phyloP scores from a whole-genome alignment of 2,113 vertebrate species.

The Hiodon alosoides region DNA sequence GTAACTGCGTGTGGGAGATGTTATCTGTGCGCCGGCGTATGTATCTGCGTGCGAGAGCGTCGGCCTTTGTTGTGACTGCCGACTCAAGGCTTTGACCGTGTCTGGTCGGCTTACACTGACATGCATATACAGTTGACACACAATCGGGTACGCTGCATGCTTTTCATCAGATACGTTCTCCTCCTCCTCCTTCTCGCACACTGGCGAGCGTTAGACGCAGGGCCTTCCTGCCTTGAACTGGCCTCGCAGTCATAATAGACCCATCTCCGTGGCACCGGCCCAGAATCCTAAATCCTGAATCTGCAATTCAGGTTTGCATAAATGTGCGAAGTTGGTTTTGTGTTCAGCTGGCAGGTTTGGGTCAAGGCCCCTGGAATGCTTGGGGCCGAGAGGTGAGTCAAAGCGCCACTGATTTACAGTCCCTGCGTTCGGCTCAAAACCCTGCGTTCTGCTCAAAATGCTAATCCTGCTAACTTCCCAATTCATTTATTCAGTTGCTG shows the following conservation, averaged over 20 bases:
- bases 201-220: neutral
- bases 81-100: neutral
- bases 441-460: too few relatives aligned
- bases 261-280: neutral
- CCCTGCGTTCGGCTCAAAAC: too few relatives aligned
- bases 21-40: constrained; percentile 1
- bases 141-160: neutral
- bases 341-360: neutral
- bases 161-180: neutral
- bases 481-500: too few relatives aligned
- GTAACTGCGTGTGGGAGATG: constrained; percentile 2
- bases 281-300: neutral
- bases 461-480: too few relatives aligned
- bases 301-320: neutral
- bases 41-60: neutral
- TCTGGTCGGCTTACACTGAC: neutral
- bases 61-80: constrained; percentile 5
- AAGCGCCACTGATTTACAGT: too few relatives aligned
- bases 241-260: neutral
- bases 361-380: too few relatives aligned
- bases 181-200: neutral
- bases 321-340: neutral
- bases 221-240: constrained; percentile 1
- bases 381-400: too few relatives aligned
- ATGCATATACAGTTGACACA: neutral